Conservation (phyloP, 2,888 invertebrate genomes). For the Piscicola geometra region DNA sequence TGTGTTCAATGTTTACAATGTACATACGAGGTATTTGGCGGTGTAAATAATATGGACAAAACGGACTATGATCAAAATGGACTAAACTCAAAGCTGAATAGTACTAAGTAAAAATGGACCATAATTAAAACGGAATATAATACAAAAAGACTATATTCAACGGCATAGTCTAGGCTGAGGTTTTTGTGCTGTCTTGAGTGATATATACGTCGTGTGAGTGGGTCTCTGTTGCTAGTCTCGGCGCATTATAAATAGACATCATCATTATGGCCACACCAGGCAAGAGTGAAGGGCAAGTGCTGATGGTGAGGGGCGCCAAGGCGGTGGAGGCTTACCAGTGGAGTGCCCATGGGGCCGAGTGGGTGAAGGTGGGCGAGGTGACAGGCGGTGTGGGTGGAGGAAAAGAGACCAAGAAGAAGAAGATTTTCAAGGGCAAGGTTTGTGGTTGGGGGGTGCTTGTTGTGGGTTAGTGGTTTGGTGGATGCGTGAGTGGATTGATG, state of each 20-base stretch:
- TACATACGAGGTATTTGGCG: too few species aligned
- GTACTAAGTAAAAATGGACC: too few species aligned
- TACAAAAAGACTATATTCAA: too few species aligned
- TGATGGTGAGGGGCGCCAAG: constrained; percentile 69
- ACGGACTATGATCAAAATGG: too few species aligned
- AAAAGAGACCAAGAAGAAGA: constrained; percentile 66
- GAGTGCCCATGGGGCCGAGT: constrained; percentile 59
- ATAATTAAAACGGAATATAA: too few species aligned
- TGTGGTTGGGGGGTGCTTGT: neutral
- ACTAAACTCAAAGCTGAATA: too few species aligned
- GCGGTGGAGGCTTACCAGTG: constrained; percentile 71
- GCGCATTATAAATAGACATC: neutral
- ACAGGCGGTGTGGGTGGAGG: constrained; percentile 65
- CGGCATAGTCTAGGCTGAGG: too few species aligned
- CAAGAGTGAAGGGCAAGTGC: constrained; percentile 72
- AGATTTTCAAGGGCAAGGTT: constrained; percentile 75
- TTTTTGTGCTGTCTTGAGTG: too few species aligned
- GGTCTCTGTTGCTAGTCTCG: too few species aligned
- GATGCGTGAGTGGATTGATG: neutral
- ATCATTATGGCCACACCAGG: constrained; percentile 50
- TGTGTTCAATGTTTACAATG: too few species aligned
- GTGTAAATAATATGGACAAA: too few species aligned
- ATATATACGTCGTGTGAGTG: too few species aligned
- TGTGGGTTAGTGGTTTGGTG: neutral
- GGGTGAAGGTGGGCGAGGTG: constrained; percentile 85